phyloP scores from a whole-genome alignment of 2,797 vertebrate species.

The Platalea minor region DNA sequence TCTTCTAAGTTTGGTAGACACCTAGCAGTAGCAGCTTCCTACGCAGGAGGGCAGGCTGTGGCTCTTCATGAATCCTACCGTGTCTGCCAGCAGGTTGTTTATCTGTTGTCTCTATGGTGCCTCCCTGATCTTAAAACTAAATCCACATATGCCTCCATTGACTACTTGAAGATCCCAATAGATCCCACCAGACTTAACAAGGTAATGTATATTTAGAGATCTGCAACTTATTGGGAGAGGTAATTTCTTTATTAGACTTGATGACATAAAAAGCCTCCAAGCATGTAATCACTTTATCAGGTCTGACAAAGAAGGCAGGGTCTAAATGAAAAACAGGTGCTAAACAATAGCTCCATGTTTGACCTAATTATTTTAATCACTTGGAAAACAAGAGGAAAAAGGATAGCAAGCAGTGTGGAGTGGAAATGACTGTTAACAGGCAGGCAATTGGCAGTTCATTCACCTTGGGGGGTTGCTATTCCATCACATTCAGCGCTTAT shows the following conservation, averaged over 20 bases:
- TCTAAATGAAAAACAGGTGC: not conserved
- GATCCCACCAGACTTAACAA: not conserved
- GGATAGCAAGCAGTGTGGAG: not conserved
- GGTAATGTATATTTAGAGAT: not conserved
- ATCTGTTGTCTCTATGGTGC: fast-evolving
- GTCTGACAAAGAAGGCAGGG: not conserved
- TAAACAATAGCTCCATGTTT: not conserved
- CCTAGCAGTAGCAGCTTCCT: not conserved
- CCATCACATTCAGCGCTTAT: not conserved
- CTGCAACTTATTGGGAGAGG: not conserved
- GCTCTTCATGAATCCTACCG: not conserved
- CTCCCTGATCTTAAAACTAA: not conserved
- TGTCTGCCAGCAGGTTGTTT: not conserved
- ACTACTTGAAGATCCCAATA: not conserved
- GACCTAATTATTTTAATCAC: not conserved
- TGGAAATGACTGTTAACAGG: not conserved
- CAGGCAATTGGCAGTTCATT: not conserved
- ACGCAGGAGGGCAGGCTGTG: not conserved
- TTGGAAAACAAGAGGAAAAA: not conserved
- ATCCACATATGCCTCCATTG: fast-evolving
- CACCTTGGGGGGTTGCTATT: not conserved
- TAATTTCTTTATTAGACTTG: not conserved
- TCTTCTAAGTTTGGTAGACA: not conserved
- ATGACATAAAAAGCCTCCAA: not conserved
- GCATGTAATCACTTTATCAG: not conserved